Conservation (phyloP, 2,797 vertebrate genomes). For the Melanogrammus aeglefinus region DNA sequence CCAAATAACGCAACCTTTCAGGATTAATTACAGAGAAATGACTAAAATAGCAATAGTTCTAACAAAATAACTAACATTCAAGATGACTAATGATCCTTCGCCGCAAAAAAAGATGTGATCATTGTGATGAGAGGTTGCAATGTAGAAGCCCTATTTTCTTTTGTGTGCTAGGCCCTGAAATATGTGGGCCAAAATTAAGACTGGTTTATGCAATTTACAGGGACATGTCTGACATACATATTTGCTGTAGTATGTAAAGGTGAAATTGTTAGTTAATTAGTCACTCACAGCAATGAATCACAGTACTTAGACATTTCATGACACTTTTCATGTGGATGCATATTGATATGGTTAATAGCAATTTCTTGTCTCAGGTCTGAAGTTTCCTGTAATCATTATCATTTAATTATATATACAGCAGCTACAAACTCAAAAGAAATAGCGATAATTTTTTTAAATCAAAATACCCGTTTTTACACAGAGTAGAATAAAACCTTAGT, state of each 20-base stretch:
- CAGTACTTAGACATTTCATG: neutral
- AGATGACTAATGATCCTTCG: too few species aligned
- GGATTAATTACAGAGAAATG: too few species aligned
- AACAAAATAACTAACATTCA: too few species aligned
- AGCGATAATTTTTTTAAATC: neutral
- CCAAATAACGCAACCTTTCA: neutral
- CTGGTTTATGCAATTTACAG: neutral
- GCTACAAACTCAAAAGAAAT: neutral
- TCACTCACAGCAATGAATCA: neutral
- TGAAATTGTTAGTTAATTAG: neutral
- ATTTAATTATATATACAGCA: neutral
- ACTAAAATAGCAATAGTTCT: too few species aligned
- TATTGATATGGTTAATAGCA: neutral
- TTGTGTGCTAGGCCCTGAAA: neutral
- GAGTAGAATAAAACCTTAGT: neutral
- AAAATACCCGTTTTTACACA: neutral
- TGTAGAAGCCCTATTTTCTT: neutral
- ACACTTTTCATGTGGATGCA: neutral
- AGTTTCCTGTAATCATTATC: neutral
- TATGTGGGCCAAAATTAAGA: neutral
- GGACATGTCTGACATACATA: neutral
- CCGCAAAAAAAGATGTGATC: too few species aligned
- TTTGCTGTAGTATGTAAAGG: neutral
- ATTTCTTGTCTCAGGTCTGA: neutral
- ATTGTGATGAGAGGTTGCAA: neutral